These are phyloP conservation scores for Sesia apiformis DNA, from an alignment of 2,888 invertebrate species.

Conservation along the genomic window DNA sequence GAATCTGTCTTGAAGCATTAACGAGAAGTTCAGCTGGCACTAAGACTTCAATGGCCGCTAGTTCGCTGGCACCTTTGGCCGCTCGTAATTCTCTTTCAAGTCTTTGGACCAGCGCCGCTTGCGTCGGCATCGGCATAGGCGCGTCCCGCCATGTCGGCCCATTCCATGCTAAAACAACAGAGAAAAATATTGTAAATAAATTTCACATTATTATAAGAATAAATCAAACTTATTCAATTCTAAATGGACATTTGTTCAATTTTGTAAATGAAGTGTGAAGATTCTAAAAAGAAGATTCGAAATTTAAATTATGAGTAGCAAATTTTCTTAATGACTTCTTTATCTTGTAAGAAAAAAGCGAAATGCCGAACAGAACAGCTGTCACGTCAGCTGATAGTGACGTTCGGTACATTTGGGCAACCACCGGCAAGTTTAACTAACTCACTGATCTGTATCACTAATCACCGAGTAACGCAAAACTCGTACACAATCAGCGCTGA, in stretches of 20 bases:
- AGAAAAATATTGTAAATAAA: conserved; percentile 11
- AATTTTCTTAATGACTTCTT: background rate
- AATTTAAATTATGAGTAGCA: too few relatives aligned
- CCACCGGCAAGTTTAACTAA: background rate
- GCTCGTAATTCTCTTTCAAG: conserved; percentile 86
- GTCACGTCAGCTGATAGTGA: conserved; percentile 51
- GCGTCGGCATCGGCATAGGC: conserved; percentile 70
- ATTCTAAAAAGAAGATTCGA: background rate
- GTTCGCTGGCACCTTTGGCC: conserved; percentile 84
- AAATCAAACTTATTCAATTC: background rate
- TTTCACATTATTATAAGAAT: background rate
- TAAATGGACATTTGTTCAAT: too few relatives aligned
- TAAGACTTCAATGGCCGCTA: conserved; percentile 89
- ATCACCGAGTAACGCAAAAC: background rate
- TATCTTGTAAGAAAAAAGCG: background rate
- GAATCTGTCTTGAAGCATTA: conserved; percentile 84
- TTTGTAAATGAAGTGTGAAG: background rate
- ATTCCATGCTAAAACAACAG: conserved; percentile 58
- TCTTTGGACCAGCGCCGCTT: conserved; percentile 81
- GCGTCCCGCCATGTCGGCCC: conserved; percentile 65
- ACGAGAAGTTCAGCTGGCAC: conserved; percentile 88
- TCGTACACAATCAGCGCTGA: background rate
- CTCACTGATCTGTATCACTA: background rate
- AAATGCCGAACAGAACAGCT: conserved; percentile 35
- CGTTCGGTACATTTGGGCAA: conserved; percentile 13